These are phyloP conservation scores for Drosophila murphyi DNA, from an alignment of 1,140 invertebrate species.

Conservation along the genomic window DNA sequence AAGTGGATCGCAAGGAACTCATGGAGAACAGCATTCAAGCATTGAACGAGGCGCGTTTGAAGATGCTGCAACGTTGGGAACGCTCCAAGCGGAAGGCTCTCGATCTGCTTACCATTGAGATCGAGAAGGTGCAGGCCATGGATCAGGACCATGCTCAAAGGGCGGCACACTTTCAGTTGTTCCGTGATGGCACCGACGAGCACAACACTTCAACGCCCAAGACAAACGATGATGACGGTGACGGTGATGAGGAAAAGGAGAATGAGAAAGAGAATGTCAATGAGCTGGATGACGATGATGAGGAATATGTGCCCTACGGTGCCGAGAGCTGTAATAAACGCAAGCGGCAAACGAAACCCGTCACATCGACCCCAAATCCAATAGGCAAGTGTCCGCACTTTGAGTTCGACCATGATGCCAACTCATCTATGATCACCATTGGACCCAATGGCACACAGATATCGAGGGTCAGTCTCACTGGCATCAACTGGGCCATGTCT, in stretches of 20 bases:
- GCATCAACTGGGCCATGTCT: constrained; percentile 75
- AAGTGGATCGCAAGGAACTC: constrained; percentile 17
- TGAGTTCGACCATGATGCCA: constrained; percentile 54
- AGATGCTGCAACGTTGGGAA: constrained; percentile 61
- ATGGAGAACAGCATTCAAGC: constrained; percentile 47
- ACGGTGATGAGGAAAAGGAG: constrained; percentile 22
- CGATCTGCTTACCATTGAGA: constrained; percentile 58
- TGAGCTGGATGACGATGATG: constrained; percentile 47
- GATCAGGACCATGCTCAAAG: constrained; percentile 27
- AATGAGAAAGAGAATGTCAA: background rate
- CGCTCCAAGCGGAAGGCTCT: constrained; percentile 58
- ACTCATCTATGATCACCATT: constrained; percentile 59
- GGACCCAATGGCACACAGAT: constrained; percentile 80
- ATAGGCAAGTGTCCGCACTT: constrained; percentile 34
- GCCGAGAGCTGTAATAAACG: constrained; percentile 35
- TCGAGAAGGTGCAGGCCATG: constrained; percentile 62
- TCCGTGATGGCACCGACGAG: constrained; percentile 52
- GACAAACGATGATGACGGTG: constrained; percentile 47
- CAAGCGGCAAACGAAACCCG: constrained; percentile 35
- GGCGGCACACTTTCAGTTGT: constrained; percentile 32
- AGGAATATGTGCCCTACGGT: constrained; percentile 56
- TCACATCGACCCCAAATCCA: constrained; percentile 51
- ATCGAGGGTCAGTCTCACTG: constrained; percentile 38
- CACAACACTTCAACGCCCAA: constrained; percentile 62
- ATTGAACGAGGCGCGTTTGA: constrained; percentile 51